Base-by-base conservation (phyloP, 2,888 invertebrate genomes). In the Nowickia ferox region DNA sequence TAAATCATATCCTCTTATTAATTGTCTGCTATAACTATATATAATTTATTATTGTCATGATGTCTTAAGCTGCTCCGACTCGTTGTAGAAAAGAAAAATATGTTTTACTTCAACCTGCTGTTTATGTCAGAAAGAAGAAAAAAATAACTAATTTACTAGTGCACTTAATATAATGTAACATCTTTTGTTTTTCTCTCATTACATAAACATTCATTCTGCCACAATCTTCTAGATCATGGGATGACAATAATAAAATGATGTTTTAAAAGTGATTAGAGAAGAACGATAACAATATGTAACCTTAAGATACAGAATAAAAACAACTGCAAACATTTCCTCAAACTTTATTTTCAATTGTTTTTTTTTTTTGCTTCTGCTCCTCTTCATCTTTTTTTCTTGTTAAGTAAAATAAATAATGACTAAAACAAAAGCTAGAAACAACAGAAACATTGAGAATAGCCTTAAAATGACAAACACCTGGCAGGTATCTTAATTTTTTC, bases 391-490 rank as follows among this genome's bases (percentile, higher is more conserved):
- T 19, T 48, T 8, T 40, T 55, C 42, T 46, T 57, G 55, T 48
- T 68, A 48, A 65, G 48, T 1, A 57, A 55, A 72, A 55, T 15
- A 57, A n/a, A n/a, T n/a, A 53, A 63, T 69, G 55, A 19, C 30
- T 9, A 44, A 66, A 57, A 3, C 22, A 10, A 42, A 80, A 53
- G 51, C 17, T n/a, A 51, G 4, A 46, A 55, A 71, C 63, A 63
- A 72, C 2, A 51, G 38, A 42, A 81, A 66, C n/a, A 38, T 44
- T 57, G 55, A 51, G 57, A 78, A 22, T 55, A 44, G 84, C 44
- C 81, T 77, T 69, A 84, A 77, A 77, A 42, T 68, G 42, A 74
- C 77, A 81, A 42, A 74, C 84, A 85, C 77, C 81, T 85, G 84
- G 74, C 84, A 85, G 84, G 81, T 78, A 77, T 84, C 42, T 66